Conservation (phyloP, 2,888 invertebrate species). For the Congeria kusceri region DNA sequence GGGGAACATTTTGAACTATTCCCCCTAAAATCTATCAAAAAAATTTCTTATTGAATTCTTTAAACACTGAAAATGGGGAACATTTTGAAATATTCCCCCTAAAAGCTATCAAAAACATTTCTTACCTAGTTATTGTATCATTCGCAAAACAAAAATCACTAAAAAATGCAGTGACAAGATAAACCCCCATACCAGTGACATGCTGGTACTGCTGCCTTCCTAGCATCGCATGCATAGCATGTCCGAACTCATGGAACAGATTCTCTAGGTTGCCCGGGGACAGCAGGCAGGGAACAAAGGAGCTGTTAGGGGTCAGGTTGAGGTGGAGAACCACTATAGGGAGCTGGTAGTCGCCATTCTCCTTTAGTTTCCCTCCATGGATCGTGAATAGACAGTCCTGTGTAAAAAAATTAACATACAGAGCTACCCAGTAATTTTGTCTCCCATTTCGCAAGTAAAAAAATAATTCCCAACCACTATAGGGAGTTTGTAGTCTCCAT, state of each 20-base stretch:
- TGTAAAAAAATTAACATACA: conserved; percentile 10
- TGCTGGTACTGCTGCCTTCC: conserved; percentile 98
- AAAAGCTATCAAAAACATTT: too few species aligned
- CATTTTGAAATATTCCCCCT: too few species aligned
- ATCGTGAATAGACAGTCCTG: conserved; percentile 99
- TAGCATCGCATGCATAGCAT: conserved; percentile 99
- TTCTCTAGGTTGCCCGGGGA: conserved; percentile 96
- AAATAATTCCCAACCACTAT: conserved; percentile 96
- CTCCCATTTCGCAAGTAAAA: too few species aligned
- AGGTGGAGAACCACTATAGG: conserved; percentile 97
- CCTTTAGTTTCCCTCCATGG: conserved; percentile 93
- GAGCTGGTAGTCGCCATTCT: conserved; percentile 92
- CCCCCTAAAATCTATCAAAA: too few species aligned
- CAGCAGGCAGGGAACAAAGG: conserved; percentile 91
- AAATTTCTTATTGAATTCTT: too few species aligned
- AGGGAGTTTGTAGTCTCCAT: conserved; percentile 94
- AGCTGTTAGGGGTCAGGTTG: conserved; percentile 92
- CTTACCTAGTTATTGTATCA: too few species aligned
- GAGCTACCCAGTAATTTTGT: too few species aligned
- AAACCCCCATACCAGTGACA: conserved; percentile 92
- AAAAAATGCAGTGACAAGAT: too few species aligned
- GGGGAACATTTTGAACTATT: too few species aligned
- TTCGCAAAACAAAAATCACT: too few species aligned
- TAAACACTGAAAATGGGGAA: too few species aligned
- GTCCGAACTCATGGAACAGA: conserved; percentile 99